Evolutionary conservation across 2,888 invertebrate genomes (phyloP).

Genomic region (Noctua janthe): DNA sequence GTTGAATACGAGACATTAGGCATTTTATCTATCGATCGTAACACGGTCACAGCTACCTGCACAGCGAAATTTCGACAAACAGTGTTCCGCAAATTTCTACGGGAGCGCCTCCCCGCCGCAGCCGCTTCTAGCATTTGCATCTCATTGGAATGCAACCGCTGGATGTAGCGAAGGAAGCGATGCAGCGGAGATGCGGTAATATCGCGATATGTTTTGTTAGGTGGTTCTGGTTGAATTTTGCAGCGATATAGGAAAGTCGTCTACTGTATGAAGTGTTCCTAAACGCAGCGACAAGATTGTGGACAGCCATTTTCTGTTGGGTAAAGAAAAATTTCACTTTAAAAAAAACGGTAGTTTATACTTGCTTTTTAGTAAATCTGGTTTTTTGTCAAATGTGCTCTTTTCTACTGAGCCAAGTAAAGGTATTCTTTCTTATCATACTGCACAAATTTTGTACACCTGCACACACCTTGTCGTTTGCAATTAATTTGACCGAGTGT

Average conservation of each 20-base stretch:
- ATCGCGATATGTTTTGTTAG: not conserved
- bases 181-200: slow-evolving; percentile 67
- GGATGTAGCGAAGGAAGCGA: slow-evolving; percentile 45
- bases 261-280: not conserved
- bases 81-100: slow-evolving; percentile 68
- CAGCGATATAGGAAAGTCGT: not conserved
- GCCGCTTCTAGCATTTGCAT: slow-evolving; percentile 84
- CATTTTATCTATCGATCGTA: slow-evolving; percentile 44
- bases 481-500: not conserved
- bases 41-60: slow-evolving; percentile 61
- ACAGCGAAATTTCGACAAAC: slow-evolving; percentile 69
- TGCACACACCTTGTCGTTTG: not conserved
- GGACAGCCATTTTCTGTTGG: not conserved
- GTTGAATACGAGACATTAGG: slow-evolving; percentile 26
- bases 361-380: not conserved
- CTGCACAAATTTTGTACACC: not conserved
- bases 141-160: slow-evolving; percentile 82
- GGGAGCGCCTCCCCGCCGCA: slow-evolving; percentile 72
- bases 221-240: not conserved
- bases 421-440: not conserved
- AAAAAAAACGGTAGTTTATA: not conserved
- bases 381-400: not conserved
- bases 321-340: not conserved
- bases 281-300: not conserved
- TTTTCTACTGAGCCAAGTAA: not conserved